phyloP scores from a whole-genome alignment of 2,113 vertebrate genomes.

The Leucopsar rothschildi region DNA sequence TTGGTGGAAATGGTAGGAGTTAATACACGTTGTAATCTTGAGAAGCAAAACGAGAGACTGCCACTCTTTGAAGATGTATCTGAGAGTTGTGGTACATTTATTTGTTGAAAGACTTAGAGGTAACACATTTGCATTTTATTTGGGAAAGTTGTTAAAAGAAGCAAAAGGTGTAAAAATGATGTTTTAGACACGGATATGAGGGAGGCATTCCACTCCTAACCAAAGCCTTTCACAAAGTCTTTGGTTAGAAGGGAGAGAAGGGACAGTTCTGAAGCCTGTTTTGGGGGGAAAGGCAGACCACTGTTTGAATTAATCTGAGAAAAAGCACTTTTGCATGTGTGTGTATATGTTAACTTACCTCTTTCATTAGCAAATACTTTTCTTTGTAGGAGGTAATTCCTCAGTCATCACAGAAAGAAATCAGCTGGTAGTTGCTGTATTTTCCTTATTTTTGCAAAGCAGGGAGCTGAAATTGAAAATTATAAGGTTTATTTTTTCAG shows the following conservation, averaged over 20 bases:
- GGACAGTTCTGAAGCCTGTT: background rate
- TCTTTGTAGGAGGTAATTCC: background rate
- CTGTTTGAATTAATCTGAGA: background rate
- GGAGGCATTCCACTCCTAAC: background rate
- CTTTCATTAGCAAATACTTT: background rate
- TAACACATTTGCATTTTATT: background rate
- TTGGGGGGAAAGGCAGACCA: background rate
- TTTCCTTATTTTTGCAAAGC: background rate
- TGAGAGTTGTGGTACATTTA: background rate
- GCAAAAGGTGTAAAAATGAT: background rate
- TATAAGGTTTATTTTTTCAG: background rate
- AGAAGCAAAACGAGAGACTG: background rate
- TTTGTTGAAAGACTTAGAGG: background rate
- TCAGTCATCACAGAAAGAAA: background rate
- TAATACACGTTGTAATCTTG: background rate
- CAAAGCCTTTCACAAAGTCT: background rate
- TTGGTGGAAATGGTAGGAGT: background rate
- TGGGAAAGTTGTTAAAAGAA: background rate
- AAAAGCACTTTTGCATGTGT: background rate
- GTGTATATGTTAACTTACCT: background rate
- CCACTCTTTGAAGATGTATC: background rate
- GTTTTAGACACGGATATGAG: background rate
- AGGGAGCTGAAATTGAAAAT: background rate
- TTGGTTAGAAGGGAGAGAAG: background rate
- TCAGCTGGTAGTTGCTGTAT: background rate